Conservation (phyloP, 64 coral and sea anemone genomes). For the Acropora yongei region DNA sequence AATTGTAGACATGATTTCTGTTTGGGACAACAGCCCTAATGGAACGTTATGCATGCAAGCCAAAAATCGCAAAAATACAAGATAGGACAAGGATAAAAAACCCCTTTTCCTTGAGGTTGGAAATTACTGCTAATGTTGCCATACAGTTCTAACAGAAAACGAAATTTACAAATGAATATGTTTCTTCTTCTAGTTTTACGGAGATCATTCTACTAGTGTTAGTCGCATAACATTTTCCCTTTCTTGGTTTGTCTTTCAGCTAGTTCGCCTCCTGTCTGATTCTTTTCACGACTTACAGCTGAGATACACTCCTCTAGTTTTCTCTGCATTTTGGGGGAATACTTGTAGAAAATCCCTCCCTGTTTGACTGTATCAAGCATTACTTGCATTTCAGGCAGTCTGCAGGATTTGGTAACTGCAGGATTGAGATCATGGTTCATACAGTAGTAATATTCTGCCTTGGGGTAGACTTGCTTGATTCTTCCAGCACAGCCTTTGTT, state of each 20-base stretch:
- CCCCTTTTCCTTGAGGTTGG: slow-evolving; percentile 6
- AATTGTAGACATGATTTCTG: slow-evolving; percentile 1
- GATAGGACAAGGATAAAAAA: slow-evolving; percentile 19
- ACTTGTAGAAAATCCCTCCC: slow-evolving; percentile 69
- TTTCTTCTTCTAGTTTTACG: slow-evolving; percentile 20
- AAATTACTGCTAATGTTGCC: not conserved
- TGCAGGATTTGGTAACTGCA: slow-evolving; percentile 59
- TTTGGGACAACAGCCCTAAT: not conserved
- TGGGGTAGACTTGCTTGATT: slow-evolving; percentile 59
- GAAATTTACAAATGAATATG: not conserved
- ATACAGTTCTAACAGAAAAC: slow-evolving; percentile 15
- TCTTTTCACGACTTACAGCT: not conserved
- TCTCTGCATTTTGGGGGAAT: slow-evolving; percentile 68
- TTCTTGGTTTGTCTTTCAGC: too few relatives aligned
- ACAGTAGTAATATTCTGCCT: slow-evolving; percentile 64
- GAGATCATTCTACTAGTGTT: slow-evolving; percentile 13
- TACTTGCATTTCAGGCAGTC: slow-evolving; percentile 53
- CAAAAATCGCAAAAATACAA: slow-evolving; percentile 1
- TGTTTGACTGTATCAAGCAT: slow-evolving; percentile 62
- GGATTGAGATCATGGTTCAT: slow-evolving; percentile 71
- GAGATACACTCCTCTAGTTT: slow-evolving; percentile 48
- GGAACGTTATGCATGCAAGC: slow-evolving; percentile 9
- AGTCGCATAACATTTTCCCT: not conserved
- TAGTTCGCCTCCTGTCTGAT: too few relatives aligned
- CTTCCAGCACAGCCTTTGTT: slow-evolving; percentile 63